Evolutionary conservation across 2,888 invertebrate genomes (phyloP).

Genomic region (Ormyrus labotus): DNA sequence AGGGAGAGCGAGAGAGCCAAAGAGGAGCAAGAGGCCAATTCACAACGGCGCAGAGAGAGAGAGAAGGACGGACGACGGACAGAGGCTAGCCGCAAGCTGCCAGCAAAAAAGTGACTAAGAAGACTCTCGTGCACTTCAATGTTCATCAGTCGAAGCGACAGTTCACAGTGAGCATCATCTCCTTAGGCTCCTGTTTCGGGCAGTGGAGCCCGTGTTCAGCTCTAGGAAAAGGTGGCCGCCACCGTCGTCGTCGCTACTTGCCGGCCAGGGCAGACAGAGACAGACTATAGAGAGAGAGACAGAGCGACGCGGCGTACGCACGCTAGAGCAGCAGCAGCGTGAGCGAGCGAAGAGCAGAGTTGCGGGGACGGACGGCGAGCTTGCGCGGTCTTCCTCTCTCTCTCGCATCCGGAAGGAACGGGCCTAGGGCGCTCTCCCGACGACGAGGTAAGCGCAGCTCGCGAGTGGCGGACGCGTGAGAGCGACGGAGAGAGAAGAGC

Average conservation of each 20-base stretch:
- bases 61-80: no score
- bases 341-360: conserved; percentile 46
- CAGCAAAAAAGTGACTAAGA: no score
- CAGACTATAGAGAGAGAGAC: no score
- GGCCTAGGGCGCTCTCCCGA: conserved; percentile 40
- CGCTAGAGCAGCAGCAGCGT: conserved; percentile 20
- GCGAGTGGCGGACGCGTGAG: no score
- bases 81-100: no score
- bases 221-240: conserved; percentile 42
- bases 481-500: conserved; percentile 46
- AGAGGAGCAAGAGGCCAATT: neutral
- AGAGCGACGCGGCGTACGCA: no score
- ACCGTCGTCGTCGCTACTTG: conserved; percentile 20
- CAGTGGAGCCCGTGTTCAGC: conserved; percentile 19
- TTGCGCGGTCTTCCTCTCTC: conserved; percentile 49
- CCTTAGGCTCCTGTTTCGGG: neutral
- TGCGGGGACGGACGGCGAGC: conserved; percentile 46
- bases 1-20: neutral
- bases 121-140: conserved; percentile 22
- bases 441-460: conserved; percentile 43
- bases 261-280: conserved; percentile 26
- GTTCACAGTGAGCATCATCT: conserved; percentile 21
- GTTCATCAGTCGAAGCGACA: conserved; percentile 33
- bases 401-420: conserved; percentile 45
- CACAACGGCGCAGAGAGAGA: no score